Conservation (phyloP, 2,888 invertebrate species). For the Hyppa rectilinea region DNA sequence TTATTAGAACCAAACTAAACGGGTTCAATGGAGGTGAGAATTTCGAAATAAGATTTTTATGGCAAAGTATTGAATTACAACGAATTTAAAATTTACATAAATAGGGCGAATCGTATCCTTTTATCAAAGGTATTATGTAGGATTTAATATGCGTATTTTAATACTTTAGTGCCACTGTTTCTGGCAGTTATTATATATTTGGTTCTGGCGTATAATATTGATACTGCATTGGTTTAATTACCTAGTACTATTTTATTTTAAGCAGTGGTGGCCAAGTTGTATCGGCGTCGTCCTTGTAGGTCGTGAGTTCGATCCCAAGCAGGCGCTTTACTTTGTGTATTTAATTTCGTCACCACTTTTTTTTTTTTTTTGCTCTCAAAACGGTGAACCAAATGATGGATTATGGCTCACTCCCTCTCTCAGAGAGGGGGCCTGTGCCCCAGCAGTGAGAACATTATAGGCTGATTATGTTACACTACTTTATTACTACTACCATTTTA, state of each 20-base stretch:
- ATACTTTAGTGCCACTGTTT: background rate
- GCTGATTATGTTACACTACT: too few relatives aligned
- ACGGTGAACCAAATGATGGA: too few relatives aligned
- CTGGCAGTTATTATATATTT: background rate
- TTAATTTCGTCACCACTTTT: too few relatives aligned
- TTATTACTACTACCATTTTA: background rate
- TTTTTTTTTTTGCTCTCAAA: too few relatives aligned
- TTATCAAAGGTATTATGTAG: slow-evolving; percentile 5
- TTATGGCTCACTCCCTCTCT: too few relatives aligned
- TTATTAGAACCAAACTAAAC: slow-evolving; percentile 85
- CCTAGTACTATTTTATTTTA: too few relatives aligned
- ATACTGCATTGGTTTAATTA: background rate
- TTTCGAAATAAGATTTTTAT: slow-evolving; percentile 70
- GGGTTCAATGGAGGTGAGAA: slow-evolving; percentile 82
- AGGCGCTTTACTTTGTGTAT: too few relatives aligned
- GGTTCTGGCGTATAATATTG: background rate
- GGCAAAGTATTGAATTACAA: slow-evolving; percentile 58
- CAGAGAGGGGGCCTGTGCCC: too few relatives aligned
- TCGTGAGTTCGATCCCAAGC: too few relatives aligned
- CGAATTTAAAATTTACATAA: slow-evolving; percentile 44
- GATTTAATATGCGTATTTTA: slow-evolving; percentile 3
- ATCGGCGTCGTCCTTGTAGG: too few relatives aligned
- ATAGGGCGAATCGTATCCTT: slow-evolving; percentile 52
- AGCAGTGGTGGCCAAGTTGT: too few relatives aligned
- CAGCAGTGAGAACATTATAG: too few relatives aligned